Conservation (phyloP, 2,888 invertebrate species). For the Hydropsyche betteni region DNA sequence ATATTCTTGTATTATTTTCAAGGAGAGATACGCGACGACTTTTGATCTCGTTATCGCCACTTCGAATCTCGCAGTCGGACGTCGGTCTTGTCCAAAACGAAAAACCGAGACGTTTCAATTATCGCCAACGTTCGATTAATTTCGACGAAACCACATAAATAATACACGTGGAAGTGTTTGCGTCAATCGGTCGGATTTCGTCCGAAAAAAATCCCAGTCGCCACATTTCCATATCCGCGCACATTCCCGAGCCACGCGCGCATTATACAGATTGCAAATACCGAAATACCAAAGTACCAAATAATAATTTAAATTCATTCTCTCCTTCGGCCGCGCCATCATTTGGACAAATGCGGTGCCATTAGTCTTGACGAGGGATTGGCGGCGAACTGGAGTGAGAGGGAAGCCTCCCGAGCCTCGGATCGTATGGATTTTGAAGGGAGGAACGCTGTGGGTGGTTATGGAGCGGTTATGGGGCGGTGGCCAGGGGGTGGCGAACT, state of each 20-base stretch:
- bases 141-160: too few species aligned
- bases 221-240: too few species aligned
- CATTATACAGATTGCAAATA: constrained; percentile 50
- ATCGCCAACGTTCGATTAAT: background rate
- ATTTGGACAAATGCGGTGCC: constrained; percentile 69
- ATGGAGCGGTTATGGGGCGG: constrained; percentile 38
- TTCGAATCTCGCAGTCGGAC: constrained; percentile 14
- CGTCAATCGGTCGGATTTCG: too few species aligned
- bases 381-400: constrained; percentile 53
- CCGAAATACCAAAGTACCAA: constrained; percentile 58
- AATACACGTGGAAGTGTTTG: too few species aligned
- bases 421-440: constrained; percentile 50
- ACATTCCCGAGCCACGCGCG: constrained; percentile 15
- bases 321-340: constrained; percentile 69
- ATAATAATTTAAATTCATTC: constrained; percentile 71
- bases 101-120: constrained; percentile 13
- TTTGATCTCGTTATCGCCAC: constrained; percentile 29
- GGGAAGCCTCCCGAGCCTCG: constrained; percentile 7
- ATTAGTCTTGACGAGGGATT: constrained; percentile 61
- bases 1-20: constrained; percentile 30
- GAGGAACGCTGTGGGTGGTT: constrained; percentile 2
- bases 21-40: constrained; percentile 24
- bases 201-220: too few species aligned
- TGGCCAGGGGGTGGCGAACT: constrained; percentile 30
- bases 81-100: constrained; percentile 8